A percentile compares a stretch with the other conserved stretches of the same genome.
Conservation (phyloP, 2,113 vertebrate genomes). For the Pelobates fuscus region DNA sequence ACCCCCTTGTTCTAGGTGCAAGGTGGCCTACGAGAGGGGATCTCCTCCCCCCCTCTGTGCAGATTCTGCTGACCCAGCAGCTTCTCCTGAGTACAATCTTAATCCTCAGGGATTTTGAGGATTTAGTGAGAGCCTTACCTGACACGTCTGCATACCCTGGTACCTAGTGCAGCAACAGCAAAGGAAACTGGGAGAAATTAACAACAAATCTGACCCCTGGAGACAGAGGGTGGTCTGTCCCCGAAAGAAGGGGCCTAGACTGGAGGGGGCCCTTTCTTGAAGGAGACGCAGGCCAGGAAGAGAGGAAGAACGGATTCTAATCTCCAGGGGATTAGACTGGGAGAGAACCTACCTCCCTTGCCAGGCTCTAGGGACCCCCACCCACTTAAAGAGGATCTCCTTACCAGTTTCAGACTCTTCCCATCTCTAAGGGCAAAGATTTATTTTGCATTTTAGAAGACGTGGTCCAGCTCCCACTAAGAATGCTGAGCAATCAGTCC, state of each 20-base stretch:
- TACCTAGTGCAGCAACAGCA: not conserved
- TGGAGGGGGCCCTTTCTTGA: not conserved
- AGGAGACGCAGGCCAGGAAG: not conserved
- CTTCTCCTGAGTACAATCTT: not conserved
- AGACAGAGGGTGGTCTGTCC: not conserved
- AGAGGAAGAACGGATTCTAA: no score
- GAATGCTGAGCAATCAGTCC: conserved; percentile 65
- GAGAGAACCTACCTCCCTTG: no score
- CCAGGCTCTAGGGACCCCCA: no score
- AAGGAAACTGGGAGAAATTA: no score
- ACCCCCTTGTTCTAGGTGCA: not conserved
- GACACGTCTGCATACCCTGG: not conserved
- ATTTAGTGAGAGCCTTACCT: conserved; percentile 12
- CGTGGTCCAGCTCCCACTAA: not conserved
- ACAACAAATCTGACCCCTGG: not conserved
- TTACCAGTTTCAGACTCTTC: no score
- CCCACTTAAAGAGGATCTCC: no score
- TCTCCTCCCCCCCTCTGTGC: not conserved
- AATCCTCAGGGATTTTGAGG: conserved; percentile 16
- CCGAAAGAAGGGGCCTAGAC: no score
- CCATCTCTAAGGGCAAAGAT: no score
- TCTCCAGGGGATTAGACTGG: no score
- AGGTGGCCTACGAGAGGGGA: not conserved
- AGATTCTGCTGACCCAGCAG: conserved; percentile 18
- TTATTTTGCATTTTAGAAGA: no score